Evolutionary conservation across 2,797 vertebrate genomes (phyloP), one percentile per base, ranked within the genome.

Genomic region (Helicolenus hilgendorfi): DNA sequence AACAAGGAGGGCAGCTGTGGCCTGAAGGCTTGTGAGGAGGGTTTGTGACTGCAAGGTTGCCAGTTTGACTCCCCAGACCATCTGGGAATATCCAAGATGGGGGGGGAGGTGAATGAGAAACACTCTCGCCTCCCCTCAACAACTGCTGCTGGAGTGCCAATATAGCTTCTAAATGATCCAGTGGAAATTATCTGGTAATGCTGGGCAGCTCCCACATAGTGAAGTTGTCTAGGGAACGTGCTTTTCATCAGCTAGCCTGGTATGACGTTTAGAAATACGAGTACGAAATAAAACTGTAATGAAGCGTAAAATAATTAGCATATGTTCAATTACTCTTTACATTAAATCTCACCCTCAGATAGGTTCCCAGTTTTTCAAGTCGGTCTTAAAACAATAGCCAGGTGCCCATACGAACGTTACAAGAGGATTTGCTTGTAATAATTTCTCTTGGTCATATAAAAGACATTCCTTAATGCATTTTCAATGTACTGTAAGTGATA

Each of bases 41-140:
- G 72, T 79, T 84, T 92, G 84, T 88, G 91, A 92, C 87, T 78
- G 87, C 84, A 63, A 79, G 88, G 91, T 93, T 94, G 91, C 91
- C 90, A 95, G 91, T 95, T 93, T 95, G 91, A 93, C 87, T 95
- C 85, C 82, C 41, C 6, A 33, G 77, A 83, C 89, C 92, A 93
- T 94, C 89, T 92, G 93, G 94, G 86, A 81, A 62, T 86, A 79
- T 65, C 22, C 38, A 71, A 81, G 84, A 83, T 53, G 71, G 73
- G 84, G 79, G 79, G 72, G 77, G 82, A 75, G 86, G 80, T 45
- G 79, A 82, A 69, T 62, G 45, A 86, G 73, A 87, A 89, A 85
- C 10, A 41, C 79, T 68, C 79, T 64, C 15, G 31, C 26, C 59
- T 74, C 31, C 60, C 59, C 68, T 79, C 22, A 35, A 63, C 65